A percentile compares a stretch with the other conserved stretches of the same genome.
Evolutionary conservation across 2,888 invertebrate genomes (phyloP).

Genomic region (Tetragonula carbonaria): DNA sequence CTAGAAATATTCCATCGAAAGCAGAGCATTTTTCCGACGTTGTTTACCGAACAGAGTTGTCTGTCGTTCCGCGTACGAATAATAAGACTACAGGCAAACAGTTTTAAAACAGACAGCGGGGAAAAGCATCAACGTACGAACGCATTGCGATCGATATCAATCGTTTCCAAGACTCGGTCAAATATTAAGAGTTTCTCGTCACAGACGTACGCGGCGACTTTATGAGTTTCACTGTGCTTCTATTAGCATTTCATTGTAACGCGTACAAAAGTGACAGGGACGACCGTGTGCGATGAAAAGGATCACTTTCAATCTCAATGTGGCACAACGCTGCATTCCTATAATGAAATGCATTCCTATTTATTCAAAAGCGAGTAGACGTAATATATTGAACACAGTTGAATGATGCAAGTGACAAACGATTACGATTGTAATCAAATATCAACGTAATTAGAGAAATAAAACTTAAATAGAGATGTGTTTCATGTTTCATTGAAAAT

Average conservation of each 20-base stretch:
- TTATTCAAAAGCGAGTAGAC: too few species aligned
- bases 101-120: constrained; percentile 3
- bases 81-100: constrained; percentile 27
- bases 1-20: background rate
- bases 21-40: background rate
- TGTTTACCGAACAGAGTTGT: constrained; percentile 1
- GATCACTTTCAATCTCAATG: background rate
- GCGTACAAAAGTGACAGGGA: background rate
- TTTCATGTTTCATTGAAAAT: too few species aligned
- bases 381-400: too few species aligned
- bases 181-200: constrained; percentile 43
- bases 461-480: too few species aligned
- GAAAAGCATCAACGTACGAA: constrained; percentile 3
- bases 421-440: too few species aligned
- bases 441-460: too few species aligned
- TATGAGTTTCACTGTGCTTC: constrained; percentile 30
- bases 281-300: background rate
- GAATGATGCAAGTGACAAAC: too few species aligned
- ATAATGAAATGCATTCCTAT: background rate
- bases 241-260: constrained; percentile 10
- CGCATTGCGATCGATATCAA: constrained; percentile 27
- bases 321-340: background rate
- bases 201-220: constrained; percentile 21
- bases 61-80: background rate
- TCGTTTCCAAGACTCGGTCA: constrained; percentile 27